Evolutionary conservation across 2,888 invertebrate species (phyloP).

Genomic region (Caenorhabditis sp.): DNA sequence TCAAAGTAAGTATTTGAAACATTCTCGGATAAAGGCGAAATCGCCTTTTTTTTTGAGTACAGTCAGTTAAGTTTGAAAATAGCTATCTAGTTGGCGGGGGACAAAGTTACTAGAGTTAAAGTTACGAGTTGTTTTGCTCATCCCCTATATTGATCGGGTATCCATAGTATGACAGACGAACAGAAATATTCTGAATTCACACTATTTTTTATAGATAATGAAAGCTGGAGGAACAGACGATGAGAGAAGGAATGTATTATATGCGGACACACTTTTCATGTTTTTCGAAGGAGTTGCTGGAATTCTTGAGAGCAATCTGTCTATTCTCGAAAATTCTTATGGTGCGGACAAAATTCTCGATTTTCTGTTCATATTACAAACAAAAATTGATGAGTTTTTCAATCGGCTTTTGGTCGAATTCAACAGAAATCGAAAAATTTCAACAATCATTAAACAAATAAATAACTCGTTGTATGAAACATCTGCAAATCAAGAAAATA

Average conservation of each 20-base stretch:
- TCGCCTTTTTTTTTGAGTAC: too few relatives aligned
- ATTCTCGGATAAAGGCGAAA: conserved; percentile 8
- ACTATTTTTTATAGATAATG: conserved; percentile 62
- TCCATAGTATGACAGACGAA: too few relatives aligned
- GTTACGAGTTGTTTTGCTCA: too few relatives aligned
- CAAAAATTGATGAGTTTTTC: conserved; percentile 62
- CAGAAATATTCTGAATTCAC: too few relatives aligned
- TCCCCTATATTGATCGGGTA: too few relatives aligned
- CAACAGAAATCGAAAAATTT: conserved; percentile 24
- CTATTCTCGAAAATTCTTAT: conserved; percentile 87
- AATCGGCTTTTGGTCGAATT: conserved; percentile 48
- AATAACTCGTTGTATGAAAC: not conserved
- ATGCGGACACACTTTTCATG: conserved; percentile 84
- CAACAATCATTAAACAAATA: conserved; percentile 16
- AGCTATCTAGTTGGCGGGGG: too few relatives aligned
- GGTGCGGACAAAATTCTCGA: conserved; percentile 81
- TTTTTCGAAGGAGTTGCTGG: conserved; percentile 81
- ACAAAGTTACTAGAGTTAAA: too few relatives aligned
- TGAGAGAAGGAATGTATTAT: conserved; percentile 81
- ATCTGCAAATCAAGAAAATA: not conserved
- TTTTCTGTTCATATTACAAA: conserved; percentile 80
- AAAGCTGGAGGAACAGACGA: conserved; percentile 74
- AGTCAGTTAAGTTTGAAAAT: too few relatives aligned
- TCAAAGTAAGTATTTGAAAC: conserved; percentile 39
- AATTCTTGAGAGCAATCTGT: conserved; percentile 85